Base-by-base conservation (phyloP, 2,113 vertebrate species). In the Tauraco erythrolophus region DNA sequence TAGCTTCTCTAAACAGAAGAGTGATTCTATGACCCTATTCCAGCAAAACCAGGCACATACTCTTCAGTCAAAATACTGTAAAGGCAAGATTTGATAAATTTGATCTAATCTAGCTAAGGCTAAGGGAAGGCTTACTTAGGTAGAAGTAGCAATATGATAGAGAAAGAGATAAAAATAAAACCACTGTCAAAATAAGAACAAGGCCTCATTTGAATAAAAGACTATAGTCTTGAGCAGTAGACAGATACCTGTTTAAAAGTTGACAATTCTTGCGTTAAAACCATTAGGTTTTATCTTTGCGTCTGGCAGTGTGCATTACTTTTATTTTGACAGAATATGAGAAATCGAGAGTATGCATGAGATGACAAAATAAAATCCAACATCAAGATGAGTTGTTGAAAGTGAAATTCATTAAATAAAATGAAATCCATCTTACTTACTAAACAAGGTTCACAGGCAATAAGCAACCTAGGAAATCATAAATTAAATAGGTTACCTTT, bases 241-340 rank as follows among this genome's bases (percentile, higher is more conserved):
- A 79, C 24, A 79, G 51, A 91, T 61, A 88, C 28, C 31, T 92
- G 65, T 87, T 95, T 77, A 93, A 91, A 94, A 87, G 46, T 23
- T 92, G 69, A 76, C 60, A 87, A 76, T 82, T 95, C 48, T 87
- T 84, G 76, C 61, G 82, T 91, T 92, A 84, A 79, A 81, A 46
- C 1, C 18, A 23, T 53, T 56, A 53, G 24, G 8, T 43, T 90
- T 88, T 77, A 45, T 78, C 28, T 89, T 82, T 85, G 53, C 4
- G 2, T 71, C 69, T 89, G n/a, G 19, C 28, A 89, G 17, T 41
- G 6, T 87, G 37, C 31, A 82, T 71, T 89, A 62, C 30, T 68
- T 72, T 92, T 96, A 46, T 92, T 96, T 91, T 95, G 86, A 95
- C 72, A 94, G 85, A 94, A 92, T 16, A 43, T 89, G 83, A 93